Percentiles rank a stretch among this genome's conserved stretches.
phyloP scores from a whole-genome alignment of 2,888 invertebrate species.

The Diarsia rubi region DNA sequence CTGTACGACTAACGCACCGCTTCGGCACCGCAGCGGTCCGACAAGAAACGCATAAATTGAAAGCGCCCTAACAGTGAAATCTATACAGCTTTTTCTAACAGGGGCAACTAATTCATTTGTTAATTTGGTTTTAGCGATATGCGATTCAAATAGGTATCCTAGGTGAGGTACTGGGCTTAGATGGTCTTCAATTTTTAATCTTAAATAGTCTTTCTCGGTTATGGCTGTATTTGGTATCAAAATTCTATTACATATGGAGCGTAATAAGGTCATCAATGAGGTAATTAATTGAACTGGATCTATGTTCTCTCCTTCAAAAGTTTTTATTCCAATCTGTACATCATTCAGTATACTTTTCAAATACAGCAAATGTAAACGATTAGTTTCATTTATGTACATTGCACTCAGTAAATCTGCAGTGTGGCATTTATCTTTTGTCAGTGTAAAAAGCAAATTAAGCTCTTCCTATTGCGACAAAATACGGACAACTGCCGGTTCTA shows the following conservation, averaged over 20 bases:
- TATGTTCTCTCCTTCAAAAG: constrained; percentile 5
- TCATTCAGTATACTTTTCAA: too few relatives aligned
- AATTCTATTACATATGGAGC: background rate
- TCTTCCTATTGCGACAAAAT: constrained; percentile 59
- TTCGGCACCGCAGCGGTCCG: background rate
- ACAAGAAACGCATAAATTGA: too few relatives aligned
- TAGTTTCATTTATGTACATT: too few relatives aligned
- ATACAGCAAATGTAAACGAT: too few relatives aligned
- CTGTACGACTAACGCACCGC: constrained; percentile 6
- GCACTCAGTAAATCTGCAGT: too few relatives aligned
- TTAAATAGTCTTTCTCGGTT: constrained; percentile 8
- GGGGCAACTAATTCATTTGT: background rate
- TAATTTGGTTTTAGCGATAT: background rate
- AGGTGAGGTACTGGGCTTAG: constrained; percentile 9
- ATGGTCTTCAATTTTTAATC: background rate
- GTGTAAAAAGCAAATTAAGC: too few relatives aligned
- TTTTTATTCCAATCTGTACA: constrained; percentile 3
- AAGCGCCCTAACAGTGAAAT: background rate
- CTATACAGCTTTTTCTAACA: constrained; percentile 15
- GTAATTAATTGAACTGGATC: background rate
- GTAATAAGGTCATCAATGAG: constrained; percentile 4
- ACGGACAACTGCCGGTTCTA: background rate
- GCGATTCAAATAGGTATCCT: constrained; percentile 9
- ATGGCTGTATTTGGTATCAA: background rate
- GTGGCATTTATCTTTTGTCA: too few relatives aligned